Base-by-base conservation (phyloP, 2,113 vertebrate species). In the Pardalotus punctatus region DNA sequence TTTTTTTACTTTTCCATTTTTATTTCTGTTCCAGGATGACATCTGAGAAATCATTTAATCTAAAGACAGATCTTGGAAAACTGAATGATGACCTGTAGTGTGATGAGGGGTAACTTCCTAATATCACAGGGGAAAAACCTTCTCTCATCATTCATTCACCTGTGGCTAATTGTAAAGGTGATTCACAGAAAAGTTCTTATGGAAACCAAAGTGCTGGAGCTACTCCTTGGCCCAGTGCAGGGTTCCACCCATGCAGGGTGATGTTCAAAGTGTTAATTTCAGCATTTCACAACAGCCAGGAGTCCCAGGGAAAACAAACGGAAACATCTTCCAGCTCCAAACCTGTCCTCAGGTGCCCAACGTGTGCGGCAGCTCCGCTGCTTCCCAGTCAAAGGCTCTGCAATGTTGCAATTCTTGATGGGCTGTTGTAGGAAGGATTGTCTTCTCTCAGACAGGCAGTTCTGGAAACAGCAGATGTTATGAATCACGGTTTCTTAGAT, bases 1-100 rank as follows among this genome's bases (percentile, higher is more conserved):
- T 11, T 11, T 47, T 57, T 62, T 50, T 33, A 5, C 0, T 0
- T 2, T 4, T 36, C 1, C 3, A 0, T 9, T 11, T 47, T 57
- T 62, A 42, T 25, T 35, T 31, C 35, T 53, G 2, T 73, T 91
- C 8, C 15, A 29, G 1, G 3, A 28, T 61, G 14, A 4, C 28
- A 58, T 80, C 47, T 53, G 11, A n/a, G n/a, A 53, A 78, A 65
- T 48, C 25, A 22, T 35, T 83, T 70, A n/a, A 45, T 66, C 21
- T 64, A 45, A 60, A 48, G 29, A 8, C 11, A 35, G 11, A 25
- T 84, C 25, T 23, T 87, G 17, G 14, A 65, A 84, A 70, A 86
- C 19, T 69, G 53, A 22, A 25, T 43, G 40, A 15, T 51, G n/a
- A 43, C 14, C 5, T 81, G 33, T 51, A 45, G 35, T 62, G 43